These are phyloP conservation scores for Embidobia sp. DNA, from an alignment of 2,888 invertebrate species.

Conservation along the genomic window DNA sequence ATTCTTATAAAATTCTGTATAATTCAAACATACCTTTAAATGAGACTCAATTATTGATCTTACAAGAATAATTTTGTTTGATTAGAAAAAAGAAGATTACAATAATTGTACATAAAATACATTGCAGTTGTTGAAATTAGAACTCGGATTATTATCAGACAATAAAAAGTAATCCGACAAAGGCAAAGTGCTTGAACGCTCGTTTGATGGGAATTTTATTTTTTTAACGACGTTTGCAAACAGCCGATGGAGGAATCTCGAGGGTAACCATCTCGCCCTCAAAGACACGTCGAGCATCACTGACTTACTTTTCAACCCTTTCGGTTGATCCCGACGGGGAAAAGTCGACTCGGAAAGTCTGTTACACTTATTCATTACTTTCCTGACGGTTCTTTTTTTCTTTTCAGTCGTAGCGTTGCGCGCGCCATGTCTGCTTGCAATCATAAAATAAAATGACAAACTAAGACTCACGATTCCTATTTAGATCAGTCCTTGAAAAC, in stretches of 20 bases:
- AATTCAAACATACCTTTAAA: too few species aligned
- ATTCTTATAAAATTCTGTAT: too few species aligned
- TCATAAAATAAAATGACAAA: constrained; percentile 46
- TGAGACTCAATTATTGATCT: too few species aligned
- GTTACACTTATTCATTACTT: constrained; percentile 35
- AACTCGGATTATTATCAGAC: constrained; percentile 36
- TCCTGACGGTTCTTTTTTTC: neutral
- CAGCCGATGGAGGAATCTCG: constrained; percentile 52
- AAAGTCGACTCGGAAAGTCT: too few species aligned
- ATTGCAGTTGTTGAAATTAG: too few species aligned
- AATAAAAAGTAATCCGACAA: constrained; percentile 57
- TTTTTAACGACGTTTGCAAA: constrained; percentile 62
- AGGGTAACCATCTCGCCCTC: constrained; percentile 46
- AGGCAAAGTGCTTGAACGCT: constrained; percentile 57
- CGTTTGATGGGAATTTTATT: constrained; percentile 54
- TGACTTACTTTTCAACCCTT: constrained; percentile 67
- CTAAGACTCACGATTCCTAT: constrained; percentile 53
- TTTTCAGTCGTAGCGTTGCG: constrained; percentile 15
- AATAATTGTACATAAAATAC: too few species aligned
- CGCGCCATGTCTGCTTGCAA: constrained; percentile 18
- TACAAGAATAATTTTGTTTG: too few species aligned
- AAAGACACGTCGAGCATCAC: constrained; percentile 61
- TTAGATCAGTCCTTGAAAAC: constrained; percentile 62
- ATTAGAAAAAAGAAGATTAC: too few species aligned
- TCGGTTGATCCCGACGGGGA: constrained; percentile 34